Evolutionary conservation across 2,113 vertebrate species (phyloP).

Genomic region (Hyaena hyaena): DNA sequence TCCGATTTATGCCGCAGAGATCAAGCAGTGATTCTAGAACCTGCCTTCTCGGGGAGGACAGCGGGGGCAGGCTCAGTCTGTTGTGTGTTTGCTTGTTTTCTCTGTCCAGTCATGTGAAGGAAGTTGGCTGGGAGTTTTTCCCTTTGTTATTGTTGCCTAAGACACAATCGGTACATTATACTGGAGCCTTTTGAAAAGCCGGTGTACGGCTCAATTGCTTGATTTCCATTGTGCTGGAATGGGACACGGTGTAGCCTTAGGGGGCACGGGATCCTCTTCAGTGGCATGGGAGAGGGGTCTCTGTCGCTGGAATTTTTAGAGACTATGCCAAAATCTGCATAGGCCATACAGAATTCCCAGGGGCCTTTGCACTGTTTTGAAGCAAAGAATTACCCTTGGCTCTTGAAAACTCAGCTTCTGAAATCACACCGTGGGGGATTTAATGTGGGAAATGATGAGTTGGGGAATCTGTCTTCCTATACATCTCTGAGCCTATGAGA

Average conservation of each 20-base stretch:
- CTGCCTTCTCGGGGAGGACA: slow-evolving; percentile 4
- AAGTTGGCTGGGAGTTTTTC: slow-evolving; percentile 57
- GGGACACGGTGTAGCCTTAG: slow-evolving; percentile 22
- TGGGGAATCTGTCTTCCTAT: not conserved
- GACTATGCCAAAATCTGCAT: slow-evolving; percentile 3
- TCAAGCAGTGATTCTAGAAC: slow-evolving; percentile 60
- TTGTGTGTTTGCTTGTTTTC: slow-evolving; percentile 62
- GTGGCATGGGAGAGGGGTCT: slow-evolving; percentile 13
- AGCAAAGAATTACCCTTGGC: not conserved
- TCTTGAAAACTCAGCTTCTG: slow-evolving; percentile 43
- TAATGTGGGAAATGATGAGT: not conserved
- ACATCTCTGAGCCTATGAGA: not conserved
- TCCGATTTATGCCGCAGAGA: not conserved
- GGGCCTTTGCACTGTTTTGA: not conserved
- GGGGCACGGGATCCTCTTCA: not conserved
- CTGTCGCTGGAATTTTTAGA: slow-evolving; percentile 23
- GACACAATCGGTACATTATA: slow-evolving; percentile 63
- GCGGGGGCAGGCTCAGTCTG: not conserved
- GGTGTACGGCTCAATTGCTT: slow-evolving; percentile 15
- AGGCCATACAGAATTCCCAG: slow-evolving; percentile 6
- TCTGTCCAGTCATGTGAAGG: slow-evolving; percentile 71
- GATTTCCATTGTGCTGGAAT: slow-evolving; percentile 7
- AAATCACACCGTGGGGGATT: not conserved
- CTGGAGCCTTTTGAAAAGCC: slow-evolving; percentile 64
- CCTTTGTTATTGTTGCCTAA: slow-evolving; percentile 60